Evolutionary conservation across 2,113 vertebrate species (phyloP).

Genomic region (Ellobius talpinus): DNA sequence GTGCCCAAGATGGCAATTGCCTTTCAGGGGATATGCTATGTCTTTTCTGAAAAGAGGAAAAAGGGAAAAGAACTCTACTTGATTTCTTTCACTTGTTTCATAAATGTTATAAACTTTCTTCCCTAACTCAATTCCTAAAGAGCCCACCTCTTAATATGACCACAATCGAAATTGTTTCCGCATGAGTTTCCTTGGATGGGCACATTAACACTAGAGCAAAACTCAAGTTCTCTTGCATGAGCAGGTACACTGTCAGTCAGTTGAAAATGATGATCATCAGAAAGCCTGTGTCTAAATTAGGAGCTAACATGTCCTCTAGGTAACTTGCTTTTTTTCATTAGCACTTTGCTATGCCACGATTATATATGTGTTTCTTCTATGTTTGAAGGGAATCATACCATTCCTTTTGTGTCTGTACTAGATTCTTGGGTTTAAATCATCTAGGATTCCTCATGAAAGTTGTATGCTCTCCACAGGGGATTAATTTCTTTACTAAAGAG

Average conservation of each 20-base stretch:
- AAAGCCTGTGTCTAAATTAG: neutral
- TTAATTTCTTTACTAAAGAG: neutral
- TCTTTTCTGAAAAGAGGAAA: neutral
- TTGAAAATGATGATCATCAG: neutral
- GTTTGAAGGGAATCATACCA: neutral
- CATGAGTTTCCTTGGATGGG: neutral
- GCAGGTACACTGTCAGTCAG: neutral
- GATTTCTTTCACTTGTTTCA: neutral
- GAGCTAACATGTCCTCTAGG: neutral
- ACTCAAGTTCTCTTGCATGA: neutral
- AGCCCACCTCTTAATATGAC: neutral
- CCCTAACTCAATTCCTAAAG: neutral
- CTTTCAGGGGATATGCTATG: neutral
- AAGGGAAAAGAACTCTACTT: neutral
- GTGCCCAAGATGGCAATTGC: neutral
- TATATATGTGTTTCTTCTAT: neutral
- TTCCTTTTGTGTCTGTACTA: neutral
- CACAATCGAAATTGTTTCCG: neutral
- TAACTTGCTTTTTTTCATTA: constrained; percentile 13
- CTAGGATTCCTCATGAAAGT: neutral
- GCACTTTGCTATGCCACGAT: neutral
- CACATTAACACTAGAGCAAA: neutral
- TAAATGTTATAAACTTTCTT: neutral
- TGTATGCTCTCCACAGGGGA: neutral
- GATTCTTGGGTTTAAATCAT: neutral